These are phyloP conservation scores for Ptilodon capucinus DNA, from an alignment of 2,888 invertebrate species.

Conservation along the genomic window DNA sequence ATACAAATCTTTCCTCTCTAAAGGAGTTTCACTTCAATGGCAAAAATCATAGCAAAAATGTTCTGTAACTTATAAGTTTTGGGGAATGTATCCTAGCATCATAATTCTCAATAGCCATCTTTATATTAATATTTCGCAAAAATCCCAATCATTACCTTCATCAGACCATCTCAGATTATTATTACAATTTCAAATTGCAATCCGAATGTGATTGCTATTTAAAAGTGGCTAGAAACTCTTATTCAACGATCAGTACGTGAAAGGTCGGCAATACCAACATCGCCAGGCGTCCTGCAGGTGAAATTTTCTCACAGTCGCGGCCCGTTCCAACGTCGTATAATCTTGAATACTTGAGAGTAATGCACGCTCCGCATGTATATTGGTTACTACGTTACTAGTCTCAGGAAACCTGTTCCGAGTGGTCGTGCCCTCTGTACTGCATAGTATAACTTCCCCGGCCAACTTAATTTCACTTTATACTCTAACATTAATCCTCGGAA, in stretches of 20 bases:
- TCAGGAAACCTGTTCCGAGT: slow-evolving; percentile 69
- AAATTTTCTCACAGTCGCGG: slow-evolving; percentile 75
- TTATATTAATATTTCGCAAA: background rate
- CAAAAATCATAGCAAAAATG: too few species aligned
- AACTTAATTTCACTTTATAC: slow-evolving; percentile 71
- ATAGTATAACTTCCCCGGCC: slow-evolving; percentile 58
- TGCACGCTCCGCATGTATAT: slow-evolving; percentile 71
- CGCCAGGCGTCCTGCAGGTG: slow-evolving; percentile 63
- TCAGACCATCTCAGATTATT: background rate
- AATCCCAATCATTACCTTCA: background rate
- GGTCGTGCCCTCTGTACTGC: slow-evolving; percentile 75
- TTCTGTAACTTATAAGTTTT: too few species aligned
- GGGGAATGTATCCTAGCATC: too few species aligned
- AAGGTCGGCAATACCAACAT: slow-evolving; percentile 41
- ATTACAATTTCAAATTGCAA: background rate
- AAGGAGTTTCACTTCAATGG: too few species aligned
- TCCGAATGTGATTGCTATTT: background rate
- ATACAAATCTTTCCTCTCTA: too few species aligned
- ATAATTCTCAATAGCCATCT: background rate
- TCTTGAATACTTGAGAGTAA: slow-evolving; percentile 54
- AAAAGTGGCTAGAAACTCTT: background rate
- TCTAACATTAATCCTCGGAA: slow-evolving; percentile 54
- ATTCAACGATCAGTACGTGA: slow-evolving; percentile 17
- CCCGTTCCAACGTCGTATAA: slow-evolving; percentile 58
- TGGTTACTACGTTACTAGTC: slow-evolving; percentile 78